These are phyloP conservation scores for Drosophila teissieri DNA, from an alignment of 1,140 invertebrate genomes.

Conservation along the genomic window DNA sequence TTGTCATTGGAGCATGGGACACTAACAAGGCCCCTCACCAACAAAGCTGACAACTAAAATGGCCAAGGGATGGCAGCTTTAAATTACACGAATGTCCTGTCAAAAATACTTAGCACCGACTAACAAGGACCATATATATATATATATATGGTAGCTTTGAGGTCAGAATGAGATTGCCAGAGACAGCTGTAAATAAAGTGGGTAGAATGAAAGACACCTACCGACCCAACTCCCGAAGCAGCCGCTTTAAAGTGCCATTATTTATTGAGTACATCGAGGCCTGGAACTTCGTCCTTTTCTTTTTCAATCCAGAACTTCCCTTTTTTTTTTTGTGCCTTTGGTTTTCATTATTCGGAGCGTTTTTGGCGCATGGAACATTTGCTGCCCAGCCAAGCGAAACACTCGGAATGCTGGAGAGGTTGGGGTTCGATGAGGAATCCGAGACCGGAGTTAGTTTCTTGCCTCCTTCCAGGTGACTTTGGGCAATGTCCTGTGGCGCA, in stretches of 20 bases:
- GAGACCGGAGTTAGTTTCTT: constrained; percentile 22
- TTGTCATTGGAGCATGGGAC: constrained; percentile 28
- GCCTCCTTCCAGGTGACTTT: constrained; percentile 57
- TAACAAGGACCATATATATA: background rate
- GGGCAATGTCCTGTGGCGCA: constrained; percentile 75
- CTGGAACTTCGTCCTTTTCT: constrained; percentile 23
- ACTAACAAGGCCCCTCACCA: constrained; percentile 32
- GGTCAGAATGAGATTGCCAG: constrained; percentile 36
- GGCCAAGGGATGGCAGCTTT: constrained; percentile 41
- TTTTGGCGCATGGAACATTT: constrained; percentile 71
- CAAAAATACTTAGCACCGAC: constrained; percentile 64
- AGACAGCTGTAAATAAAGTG: constrained; percentile 54
- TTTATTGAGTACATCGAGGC: constrained; percentile 65
- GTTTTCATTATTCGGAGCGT: constrained; percentile 63
- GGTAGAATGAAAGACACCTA: constrained; percentile 11
- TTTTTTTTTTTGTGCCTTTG: constrained; percentile 9
- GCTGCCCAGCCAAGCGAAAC: constrained; percentile 66
- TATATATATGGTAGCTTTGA: constrained; percentile 1
- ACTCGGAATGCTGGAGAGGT: constrained; percentile 30
- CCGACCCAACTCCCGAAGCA: background rate
- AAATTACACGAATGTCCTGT: constrained; percentile 70
- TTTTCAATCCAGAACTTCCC: background rate
- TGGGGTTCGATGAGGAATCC: background rate
- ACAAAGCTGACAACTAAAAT: constrained; percentile 51
- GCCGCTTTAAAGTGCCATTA: constrained; percentile 65